phyloP scores from a whole-genome alignment of 2,888 invertebrate species.

The Chrysopilus asiliformis region DNA sequence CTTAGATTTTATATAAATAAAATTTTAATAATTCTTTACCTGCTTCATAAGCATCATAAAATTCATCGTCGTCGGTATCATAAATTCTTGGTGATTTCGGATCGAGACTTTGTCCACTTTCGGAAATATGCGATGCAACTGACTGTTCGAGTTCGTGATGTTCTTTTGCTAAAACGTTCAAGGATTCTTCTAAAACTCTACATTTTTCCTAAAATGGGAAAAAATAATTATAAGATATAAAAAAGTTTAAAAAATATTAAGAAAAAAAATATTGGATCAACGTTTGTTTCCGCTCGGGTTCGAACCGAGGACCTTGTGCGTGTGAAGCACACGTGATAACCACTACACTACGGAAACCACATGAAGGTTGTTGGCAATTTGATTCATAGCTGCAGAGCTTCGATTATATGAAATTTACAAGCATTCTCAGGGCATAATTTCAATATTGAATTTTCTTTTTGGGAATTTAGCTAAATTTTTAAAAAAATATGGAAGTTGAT shows the following conservation, averaged over 20 bases:
- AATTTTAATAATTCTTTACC: conserved; percentile 18
- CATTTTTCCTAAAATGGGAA: conserved; percentile 39
- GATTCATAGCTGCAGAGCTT: too few species aligned
- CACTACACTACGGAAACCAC: conserved; percentile 36
- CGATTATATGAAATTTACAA: too few species aligned
- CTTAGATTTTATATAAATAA: too few species aligned
- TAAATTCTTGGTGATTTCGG: conserved; percentile 26
- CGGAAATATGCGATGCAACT: conserved; percentile 43
- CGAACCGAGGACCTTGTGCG: conserved; percentile 40
- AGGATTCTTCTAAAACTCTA: conserved; percentile 50
- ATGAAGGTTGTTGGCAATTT: too few species aligned
- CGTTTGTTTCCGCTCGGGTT: conserved; percentile 37
- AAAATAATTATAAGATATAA: conserved; percentile 2
- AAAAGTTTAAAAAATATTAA: background rate
- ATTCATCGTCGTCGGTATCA: conserved; percentile 32
- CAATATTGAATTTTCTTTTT: too few species aligned
- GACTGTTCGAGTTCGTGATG: conserved; percentile 55
- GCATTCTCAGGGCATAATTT: too few species aligned
- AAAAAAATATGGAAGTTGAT: too few species aligned
- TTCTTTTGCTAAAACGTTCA: conserved; percentile 51
- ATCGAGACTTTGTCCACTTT: conserved; percentile 16
- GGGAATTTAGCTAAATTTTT: too few species aligned
- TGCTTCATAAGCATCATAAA: conserved; percentile 32
- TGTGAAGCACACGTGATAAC: conserved; percentile 39
- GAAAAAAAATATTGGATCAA: too few species aligned